Conservation (phyloP, 1,140 invertebrate genomes). For the Sycobia sp. region DNA sequence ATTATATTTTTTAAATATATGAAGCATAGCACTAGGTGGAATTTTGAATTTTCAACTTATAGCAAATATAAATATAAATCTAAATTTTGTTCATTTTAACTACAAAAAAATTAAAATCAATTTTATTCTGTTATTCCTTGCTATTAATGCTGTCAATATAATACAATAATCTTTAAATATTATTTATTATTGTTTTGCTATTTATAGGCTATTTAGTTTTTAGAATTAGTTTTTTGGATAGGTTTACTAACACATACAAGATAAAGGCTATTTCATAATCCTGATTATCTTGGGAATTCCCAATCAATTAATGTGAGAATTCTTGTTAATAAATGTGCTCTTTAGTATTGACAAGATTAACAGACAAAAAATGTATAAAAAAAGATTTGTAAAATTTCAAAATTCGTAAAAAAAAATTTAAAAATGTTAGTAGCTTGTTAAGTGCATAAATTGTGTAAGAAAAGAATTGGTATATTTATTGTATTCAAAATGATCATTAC, state of each 20-base stretch:
- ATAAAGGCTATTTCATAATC: conserved; percentile 2
- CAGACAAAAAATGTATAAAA: conserved; percentile 42
- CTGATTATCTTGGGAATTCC: conserved; percentile 37
- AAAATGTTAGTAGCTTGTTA: conserved; percentile 45
- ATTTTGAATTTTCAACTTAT: conserved; percentile 1
- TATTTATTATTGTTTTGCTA: conserved; percentile 19
- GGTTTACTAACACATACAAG: conserved; percentile 19
- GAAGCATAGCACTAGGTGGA: conserved; percentile 25
- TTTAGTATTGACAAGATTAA: conserved; percentile 52
- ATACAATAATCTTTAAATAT: conserved; percentile 20
- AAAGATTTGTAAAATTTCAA: conserved; percentile 40
- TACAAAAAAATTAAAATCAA: neutral
- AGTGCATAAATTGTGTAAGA: conserved; percentile 36
- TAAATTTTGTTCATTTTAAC: conserved; percentile 13
- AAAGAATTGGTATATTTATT: conserved; percentile 34
- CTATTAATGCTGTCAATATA: conserved; percentile 30
- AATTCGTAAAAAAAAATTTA: conserved; percentile 38
- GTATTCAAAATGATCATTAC: conserved; percentile 28
- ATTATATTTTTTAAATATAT: conserved; percentile 25
- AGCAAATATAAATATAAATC: neutral
- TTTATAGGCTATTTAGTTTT: conserved; percentile 17
- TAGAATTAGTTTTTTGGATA: conserved; percentile 13
- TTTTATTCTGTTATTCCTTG: conserved; percentile 13
- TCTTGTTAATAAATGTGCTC: conserved; percentile 52
- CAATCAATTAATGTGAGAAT: conserved; percentile 51